phyloP scores from a whole-genome alignment of 2,888 invertebrate species.

The Muschampia plurimacula region DNA sequence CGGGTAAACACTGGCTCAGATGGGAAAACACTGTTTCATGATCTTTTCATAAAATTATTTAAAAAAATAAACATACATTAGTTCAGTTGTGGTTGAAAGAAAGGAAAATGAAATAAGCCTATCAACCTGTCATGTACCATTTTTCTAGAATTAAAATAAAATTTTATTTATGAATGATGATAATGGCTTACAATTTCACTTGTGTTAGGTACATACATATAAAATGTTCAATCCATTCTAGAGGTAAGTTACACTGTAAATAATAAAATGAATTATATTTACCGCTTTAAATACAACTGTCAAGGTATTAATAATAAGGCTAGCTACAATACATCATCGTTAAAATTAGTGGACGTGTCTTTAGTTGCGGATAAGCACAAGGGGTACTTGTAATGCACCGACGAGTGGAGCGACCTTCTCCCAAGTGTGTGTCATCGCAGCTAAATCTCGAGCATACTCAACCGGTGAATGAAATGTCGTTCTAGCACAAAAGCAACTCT shows the following conservation, averaged over 20 bases:
- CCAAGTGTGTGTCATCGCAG: slow-evolving; percentile 35
- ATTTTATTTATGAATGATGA: too few relatives aligned
- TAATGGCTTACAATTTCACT: too few relatives aligned
- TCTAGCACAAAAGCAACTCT: slow-evolving; percentile 14
- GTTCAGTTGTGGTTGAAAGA: too few relatives aligned
- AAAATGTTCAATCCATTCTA: too few relatives aligned
- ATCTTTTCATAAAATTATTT: background rate
- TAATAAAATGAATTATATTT: too few relatives aligned
- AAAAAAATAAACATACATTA: background rate
- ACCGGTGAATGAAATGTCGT: slow-evolving; percentile 20
- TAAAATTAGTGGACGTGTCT: slow-evolving; percentile 63
- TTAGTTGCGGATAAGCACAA: slow-evolving; percentile 45
- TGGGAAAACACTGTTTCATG: slow-evolving; percentile 21
- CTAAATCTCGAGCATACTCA: slow-evolving; percentile 33
- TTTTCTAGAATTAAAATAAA: too few relatives aligned
- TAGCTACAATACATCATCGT: slow-evolving; percentile 52
- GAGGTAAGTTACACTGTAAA: too few relatives aligned
- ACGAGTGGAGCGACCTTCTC: slow-evolving; percentile 49
- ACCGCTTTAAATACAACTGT: too few relatives aligned
- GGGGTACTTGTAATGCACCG: slow-evolving; percentile 53
- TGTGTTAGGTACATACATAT: too few relatives aligned
- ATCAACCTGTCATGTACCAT: too few relatives aligned
- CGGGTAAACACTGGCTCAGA: slow-evolving; percentile 35
- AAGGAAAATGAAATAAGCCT: too few relatives aligned
- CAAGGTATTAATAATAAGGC: too few relatives aligned